Percentiles rank a stretch among this genome's conserved stretches.
These are phyloP conservation scores for Campoletis raptor DNA, from an alignment of 2,888 invertebrate species.

Conservation along the genomic window DNA sequence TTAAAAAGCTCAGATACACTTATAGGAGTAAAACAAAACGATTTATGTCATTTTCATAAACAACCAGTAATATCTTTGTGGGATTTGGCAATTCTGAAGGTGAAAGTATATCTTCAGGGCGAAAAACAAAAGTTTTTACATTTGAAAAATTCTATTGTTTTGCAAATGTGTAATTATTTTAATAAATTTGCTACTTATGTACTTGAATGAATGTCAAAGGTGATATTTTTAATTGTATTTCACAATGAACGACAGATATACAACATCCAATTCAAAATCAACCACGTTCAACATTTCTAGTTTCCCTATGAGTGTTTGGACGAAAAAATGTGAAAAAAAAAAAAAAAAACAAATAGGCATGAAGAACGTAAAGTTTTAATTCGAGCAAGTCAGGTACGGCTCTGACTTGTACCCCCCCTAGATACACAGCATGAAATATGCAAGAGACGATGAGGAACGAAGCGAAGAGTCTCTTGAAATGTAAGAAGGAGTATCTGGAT, in stretches of 20 bases:
- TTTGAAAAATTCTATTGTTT: too few species aligned
- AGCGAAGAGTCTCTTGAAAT: conserved; percentile 29
- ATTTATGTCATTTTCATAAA: neutral
- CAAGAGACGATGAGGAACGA: conserved; percentile 71
- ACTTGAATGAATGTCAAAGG: too few species aligned
- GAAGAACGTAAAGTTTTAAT: neutral
- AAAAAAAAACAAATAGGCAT: neutral
- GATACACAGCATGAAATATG: conserved; percentile 78
- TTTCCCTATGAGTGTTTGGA: neutral
- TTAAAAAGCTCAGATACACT: too few species aligned
- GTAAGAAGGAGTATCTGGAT: conserved; percentile 10
- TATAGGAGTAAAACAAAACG: neutral
- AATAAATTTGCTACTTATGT: too few species aligned
- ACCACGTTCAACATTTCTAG: neutral
- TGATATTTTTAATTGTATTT: too few species aligned
- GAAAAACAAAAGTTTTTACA: too few species aligned
- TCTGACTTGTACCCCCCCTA: neutral
- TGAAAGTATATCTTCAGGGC: too few species aligned
- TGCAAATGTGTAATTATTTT: too few species aligned
- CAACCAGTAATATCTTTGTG: too few species aligned
- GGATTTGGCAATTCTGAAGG: too few species aligned
- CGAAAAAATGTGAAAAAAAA: neutral
- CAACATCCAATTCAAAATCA: neutral
- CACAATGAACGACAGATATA: neutral
- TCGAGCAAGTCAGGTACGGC: neutral